These are phyloP conservation scores for Boulengeromyrus knoepffleri DNA, from an alignment of 2,113 vertebrate genomes.

Conservation along the genomic window DNA sequence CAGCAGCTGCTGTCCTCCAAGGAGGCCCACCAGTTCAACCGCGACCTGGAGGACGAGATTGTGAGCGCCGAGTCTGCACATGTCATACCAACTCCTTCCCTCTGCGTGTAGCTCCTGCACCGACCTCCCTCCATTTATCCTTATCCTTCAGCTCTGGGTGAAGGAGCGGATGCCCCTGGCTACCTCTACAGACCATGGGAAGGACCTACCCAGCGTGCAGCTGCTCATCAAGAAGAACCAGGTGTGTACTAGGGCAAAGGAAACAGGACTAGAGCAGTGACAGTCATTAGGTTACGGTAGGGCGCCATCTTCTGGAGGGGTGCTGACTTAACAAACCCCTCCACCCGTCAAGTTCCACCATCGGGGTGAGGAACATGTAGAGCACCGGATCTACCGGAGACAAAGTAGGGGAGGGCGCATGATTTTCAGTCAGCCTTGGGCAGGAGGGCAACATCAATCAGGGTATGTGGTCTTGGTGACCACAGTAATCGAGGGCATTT, in stretches of 20 bases:
- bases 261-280: not conserved
- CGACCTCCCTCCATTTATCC: not conserved
- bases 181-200: constrained; percentile 79
- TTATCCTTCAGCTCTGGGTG: constrained; percentile 73
- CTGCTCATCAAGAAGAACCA: constrained; percentile 84
- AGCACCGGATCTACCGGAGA: not conserved
- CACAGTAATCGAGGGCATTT: not conserved
- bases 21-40: constrained; percentile 83
- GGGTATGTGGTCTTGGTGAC: not conserved
- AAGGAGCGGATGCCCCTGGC: constrained; percentile 78
- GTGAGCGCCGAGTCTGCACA: constrained; percentile 55
- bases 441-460: not conserved
- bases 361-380: not conserved
- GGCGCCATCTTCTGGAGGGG: not conserved
- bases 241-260: constrained; percentile 45
- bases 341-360: not conserved
- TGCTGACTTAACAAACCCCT: not conserved
- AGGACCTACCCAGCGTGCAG: constrained; percentile 77
- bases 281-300: not conserved
- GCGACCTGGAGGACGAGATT: constrained; percentile 86
- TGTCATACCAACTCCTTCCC: not conserved
- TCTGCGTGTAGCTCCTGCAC: too few relatives aligned
- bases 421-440: not conserved
- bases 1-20: constrained; percentile 77
- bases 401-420: not conserved